Evolutionary conservation across 2,797 vertebrate genomes (phyloP), one percentile per base, ranked within the genome.

Genomic region (Channallabes apus): DNA sequence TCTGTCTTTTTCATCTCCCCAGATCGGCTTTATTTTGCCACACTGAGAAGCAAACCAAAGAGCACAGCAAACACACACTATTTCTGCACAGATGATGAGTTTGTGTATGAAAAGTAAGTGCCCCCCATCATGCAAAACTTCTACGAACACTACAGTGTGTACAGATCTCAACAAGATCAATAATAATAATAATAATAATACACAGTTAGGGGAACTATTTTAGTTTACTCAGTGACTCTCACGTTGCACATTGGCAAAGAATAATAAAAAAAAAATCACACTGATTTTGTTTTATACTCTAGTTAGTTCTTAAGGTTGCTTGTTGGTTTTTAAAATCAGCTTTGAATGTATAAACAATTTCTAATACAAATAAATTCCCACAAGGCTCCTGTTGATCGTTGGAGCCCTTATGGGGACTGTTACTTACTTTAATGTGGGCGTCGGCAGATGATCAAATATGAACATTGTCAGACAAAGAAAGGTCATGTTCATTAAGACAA

Each of bases 1-100:
- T 22, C 29, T 84, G 3, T 71, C 1, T 41, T 68, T 24, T 35
- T 56, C 7, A 12, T n/a, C 14, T n/a, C 22, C 0, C 14, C 94
- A 99, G 98, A 99, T 89, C 97, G 98, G 0, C 91, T 99, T 86
- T 99, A 99, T 94, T 99, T 99, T 69, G 97, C 98, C 83, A 98
- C 97, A 86, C 92, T 99, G 88, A 95, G 96, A 90, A 97, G 95
- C 86, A 98, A 97, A 94, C 98, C 98, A 80, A 99, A 98, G 92
- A 98, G 95, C 92, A 98, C 98, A 0, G 92, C 94, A 79, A 97
- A 99, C 91, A 99, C 97, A 0, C 97, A 99, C 93, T 99, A 98
- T 93, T 99, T 99, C 94, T 97, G 96, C 93, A 98, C 97, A 0
- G 98, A 99, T 17, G 98, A 99, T 62, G 98, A 99, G 86, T 95